Percentiles rank a stretch among this genome's conserved stretches.
phyloP scores from a whole-genome alignment of 2,797 vertebrate genomes.

The Glyptemys insculpta region DNA sequence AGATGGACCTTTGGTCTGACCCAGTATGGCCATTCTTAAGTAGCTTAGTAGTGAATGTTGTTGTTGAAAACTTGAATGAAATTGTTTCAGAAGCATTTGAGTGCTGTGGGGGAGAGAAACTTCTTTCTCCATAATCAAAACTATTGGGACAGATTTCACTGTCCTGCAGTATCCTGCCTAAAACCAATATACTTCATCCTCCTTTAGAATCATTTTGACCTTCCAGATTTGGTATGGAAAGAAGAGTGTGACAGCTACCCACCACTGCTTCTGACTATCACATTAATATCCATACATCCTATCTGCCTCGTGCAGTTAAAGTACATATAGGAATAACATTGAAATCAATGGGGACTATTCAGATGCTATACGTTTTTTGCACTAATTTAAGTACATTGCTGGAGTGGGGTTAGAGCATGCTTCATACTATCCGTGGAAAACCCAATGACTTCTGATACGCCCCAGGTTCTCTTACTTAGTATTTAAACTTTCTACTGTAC shows the following conservation, averaged over 20 bases:
- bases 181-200: background rate
- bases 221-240: background rate
- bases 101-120: background rate
- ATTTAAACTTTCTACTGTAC: background rate
- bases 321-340: background rate
- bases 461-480: background rate
- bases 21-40: too few species aligned
- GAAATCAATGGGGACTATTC: background rate
- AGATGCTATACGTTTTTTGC: background rate
- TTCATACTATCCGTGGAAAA: slow-evolving; percentile 25
- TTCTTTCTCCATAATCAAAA: slow-evolving; percentile 3
- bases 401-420: background rate
- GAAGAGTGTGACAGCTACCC: background rate
- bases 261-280: background rate
- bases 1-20: too few species aligned
- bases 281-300: background rate
- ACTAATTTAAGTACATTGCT: slow-evolving; percentile 18
- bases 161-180: background rate
- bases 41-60: background rate
- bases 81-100: background rate
- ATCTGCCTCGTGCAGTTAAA: background rate
- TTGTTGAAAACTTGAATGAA: background rate
- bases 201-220: background rate
- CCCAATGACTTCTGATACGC: slow-evolving; percentile 19
- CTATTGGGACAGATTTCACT: background rate